Evolutionary conservation across 2,113 vertebrate species (phyloP).

Genomic region (Corythornis madagascariensis): DNA sequence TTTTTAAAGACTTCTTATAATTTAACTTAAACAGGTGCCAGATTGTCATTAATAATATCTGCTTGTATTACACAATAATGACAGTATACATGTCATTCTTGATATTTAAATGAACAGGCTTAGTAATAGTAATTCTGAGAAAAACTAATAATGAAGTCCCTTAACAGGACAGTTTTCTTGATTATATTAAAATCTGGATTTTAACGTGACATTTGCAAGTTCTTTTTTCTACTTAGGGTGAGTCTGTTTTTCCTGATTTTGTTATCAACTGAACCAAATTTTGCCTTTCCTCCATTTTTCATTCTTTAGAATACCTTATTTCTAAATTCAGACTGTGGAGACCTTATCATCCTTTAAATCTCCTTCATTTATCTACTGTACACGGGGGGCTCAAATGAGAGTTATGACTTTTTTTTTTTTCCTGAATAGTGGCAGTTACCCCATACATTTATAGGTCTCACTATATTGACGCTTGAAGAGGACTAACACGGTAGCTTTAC

Average conservation of each 20-base stretch:
- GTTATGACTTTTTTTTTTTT: neutral
- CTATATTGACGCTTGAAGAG: neutral
- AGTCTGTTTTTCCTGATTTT: neutral
- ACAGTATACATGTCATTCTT: neutral
- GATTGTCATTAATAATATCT: neutral
- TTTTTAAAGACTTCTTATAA: neutral
- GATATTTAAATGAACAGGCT: neutral
- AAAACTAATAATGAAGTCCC: neutral
- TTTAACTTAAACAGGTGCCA: neutral
- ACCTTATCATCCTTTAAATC: neutral
- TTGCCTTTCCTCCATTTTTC: neutral
- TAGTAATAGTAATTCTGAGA: neutral
- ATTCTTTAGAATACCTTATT: neutral
- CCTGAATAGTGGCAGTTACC: neutral
- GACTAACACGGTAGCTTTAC: neutral
- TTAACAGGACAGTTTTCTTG: neutral
- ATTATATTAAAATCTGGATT: neutral
- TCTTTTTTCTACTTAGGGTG: neutral
- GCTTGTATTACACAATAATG: neutral
- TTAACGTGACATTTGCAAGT: neutral
- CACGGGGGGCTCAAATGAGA: neutral
- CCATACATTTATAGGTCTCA: neutral
- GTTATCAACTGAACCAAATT: neutral
- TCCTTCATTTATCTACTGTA: neutral
- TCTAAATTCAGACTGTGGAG: neutral